Evolutionary conservation across 2,888 invertebrate genomes (phyloP), one percentile per base, ranked within the genome.

Genomic region (Anagyrus pseudococci): DNA sequence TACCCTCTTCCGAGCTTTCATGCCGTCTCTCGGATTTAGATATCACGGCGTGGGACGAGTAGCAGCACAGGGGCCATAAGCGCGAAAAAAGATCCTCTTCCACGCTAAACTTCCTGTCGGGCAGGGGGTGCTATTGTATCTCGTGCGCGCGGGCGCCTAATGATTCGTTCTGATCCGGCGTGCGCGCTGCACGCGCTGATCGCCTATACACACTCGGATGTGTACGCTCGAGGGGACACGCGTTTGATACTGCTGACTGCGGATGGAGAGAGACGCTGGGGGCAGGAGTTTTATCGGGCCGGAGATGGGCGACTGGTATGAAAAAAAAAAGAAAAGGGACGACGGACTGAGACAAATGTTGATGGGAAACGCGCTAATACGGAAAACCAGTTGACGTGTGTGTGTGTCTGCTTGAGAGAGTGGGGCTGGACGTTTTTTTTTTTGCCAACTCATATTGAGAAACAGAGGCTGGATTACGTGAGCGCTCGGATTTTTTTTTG

Each of bases 111-210:
- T 79, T 79, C 79, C 79, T 75, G 77, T n/a, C n/a, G 70, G 75
- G 75, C 72, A 73, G n/a, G n/a, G 72, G 71, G 75, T 20, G 20
- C 72, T 72, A 62, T 67, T 33, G 40, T 67, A 75, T 77, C 77
- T 74, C 75, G 67, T 69, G 70, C 65, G 62, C 58, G 69, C 65
- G 37, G 71, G 68, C n/a, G 72, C 73, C 75, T 78, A 78, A 79
- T 78, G 79, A 79, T 77, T 77, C 78, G 75, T 77, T 72, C 73
- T 77, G 75, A 79, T 79, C 78, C 79, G 78, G 77, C 68, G 67
- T 66, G 67, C 66, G 54, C 64, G 64, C 33, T 22, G 55, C 23
- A 37, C 8, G 33, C 10, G 22, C 33, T 33, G 8, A 10, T 8
- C 8, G 22, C 7, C 4, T 37, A 37, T 23, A 23, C 29, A 33